A percentile compares a stretch with the other conserved stretches of the same genome.
phyloP scores from a whole-genome alignment of 2,113 vertebrate species.

The Prolemur simus region DNA sequence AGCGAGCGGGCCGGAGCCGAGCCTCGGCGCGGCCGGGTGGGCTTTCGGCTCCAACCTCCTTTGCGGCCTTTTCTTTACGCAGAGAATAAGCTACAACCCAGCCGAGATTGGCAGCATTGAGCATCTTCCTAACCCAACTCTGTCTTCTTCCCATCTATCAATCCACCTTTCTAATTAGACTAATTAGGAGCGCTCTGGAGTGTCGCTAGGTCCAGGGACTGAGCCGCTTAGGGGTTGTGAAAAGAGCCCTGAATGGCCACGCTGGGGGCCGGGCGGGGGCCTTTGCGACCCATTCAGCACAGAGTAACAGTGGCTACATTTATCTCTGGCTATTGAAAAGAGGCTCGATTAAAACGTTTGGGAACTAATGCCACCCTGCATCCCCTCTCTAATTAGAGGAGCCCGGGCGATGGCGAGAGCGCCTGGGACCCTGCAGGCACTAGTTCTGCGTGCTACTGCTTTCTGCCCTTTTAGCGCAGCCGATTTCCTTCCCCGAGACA shows the following conservation, averaged over 20 bases:
- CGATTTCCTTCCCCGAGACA: constrained; percentile 14
- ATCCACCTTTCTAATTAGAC: constrained; percentile 87
- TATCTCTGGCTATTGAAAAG: constrained; percentile 90
- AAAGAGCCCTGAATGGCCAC: constrained; percentile 89
- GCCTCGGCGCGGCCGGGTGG: background rate
- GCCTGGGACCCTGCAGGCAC: constrained; percentile 69
- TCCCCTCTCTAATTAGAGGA: constrained; percentile 91
- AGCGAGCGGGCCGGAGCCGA: background rate
- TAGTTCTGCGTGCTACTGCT: constrained; percentile 19
- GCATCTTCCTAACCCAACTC: constrained; percentile 77
- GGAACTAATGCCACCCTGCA: constrained; percentile 92
- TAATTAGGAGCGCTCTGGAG: constrained; percentile 86
- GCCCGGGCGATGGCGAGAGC: constrained; percentile 55
- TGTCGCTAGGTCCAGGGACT: constrained; percentile 76
- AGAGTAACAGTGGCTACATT: constrained; percentile 91
- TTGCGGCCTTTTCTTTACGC: constrained; percentile 50
- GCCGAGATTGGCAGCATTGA: constrained; percentile 75
- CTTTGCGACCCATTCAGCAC: constrained; percentile 73
- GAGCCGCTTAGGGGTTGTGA: constrained; percentile 80
- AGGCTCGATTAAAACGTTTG: constrained; percentile 95
- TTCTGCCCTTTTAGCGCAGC: constrained; percentile 65
- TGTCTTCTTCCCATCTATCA: constrained; percentile 78
- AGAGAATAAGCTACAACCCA: constrained; percentile 53
- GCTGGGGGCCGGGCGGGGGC: constrained; percentile 86
- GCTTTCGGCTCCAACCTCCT: background rate